Evolutionary conservation across 1,140 invertebrate genomes (phyloP).

Genomic region (Penaeus indicus): DNA sequence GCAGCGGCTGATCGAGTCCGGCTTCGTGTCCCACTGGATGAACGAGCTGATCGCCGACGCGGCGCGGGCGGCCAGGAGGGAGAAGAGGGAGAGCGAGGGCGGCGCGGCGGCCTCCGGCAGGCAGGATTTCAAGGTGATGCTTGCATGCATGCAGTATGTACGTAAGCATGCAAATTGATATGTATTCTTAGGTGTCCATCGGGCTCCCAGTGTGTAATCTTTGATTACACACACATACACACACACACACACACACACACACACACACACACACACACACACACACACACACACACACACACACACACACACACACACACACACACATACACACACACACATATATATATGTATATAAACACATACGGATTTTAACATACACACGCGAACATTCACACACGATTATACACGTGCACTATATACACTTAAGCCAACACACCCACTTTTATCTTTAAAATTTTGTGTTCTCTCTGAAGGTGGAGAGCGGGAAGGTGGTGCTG

Average conservation of each 20-base stretch:
- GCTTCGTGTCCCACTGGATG: slow-evolving; percentile 46
- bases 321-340: too few species aligned
- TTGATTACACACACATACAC: not conserved
- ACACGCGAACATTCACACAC: too few species aligned
- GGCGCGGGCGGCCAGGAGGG: slow-evolving; percentile 6
- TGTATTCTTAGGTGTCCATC: too few species aligned
- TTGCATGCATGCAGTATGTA: too few species aligned
- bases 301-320: too few species aligned
- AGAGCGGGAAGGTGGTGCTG: slow-evolving; percentile 27
- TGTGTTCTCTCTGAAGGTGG: not conserved
- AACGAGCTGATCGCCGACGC: slow-evolving; percentile 38
- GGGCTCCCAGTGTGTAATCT: not conserved
- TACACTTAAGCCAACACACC: not conserved
- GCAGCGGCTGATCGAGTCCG: slow-evolving; percentile 51
- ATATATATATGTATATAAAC: too few species aligned
- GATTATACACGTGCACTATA: not conserved
- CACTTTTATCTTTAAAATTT: not conserved
- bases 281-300: too few species aligned
- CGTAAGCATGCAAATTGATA: not conserved
- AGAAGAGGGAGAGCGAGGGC: not conserved
- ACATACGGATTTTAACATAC: too few species aligned
- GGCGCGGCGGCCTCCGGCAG: not conserved
- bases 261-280: too few species aligned
- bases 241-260: too few species aligned
- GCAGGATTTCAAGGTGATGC: not conserved